Evolutionary conservation across 2,888 invertebrate genomes (phyloP), one percentile per base, ranked within the genome.

Genomic region (Lampropteryx suffumata): DNA sequence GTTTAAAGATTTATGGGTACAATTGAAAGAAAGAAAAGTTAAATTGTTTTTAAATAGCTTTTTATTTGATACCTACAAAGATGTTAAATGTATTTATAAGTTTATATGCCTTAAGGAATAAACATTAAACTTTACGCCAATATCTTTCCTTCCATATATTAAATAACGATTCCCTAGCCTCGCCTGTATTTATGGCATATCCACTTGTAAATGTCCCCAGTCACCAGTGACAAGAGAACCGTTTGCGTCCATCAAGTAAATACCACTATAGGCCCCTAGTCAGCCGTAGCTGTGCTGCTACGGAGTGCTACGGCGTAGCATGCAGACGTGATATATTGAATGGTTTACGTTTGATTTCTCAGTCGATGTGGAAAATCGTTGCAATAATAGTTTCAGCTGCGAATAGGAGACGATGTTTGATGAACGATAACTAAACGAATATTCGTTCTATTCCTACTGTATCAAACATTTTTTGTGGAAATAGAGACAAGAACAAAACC

Each of bases 231-330:
- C 39, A n/a, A 11, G 48, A 26, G 35, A 30, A 39, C 44, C 58
- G 53, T 51, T 56, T 39, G 51, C 57, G 57, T 59, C 53, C 48
- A 57, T 62, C 62, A 53, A 48, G 50, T 62, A 58, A 52, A 58
- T 55, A 51, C 58, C 56, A 21, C 40, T 49, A 48, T 55, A 60
- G 49, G 51, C 52, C 48, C 51, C 52, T 21, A 44, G 52, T 49
- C 45, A 59, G 32, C 48, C 53, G 42, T 61, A 50, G 51, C 33
- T 39, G 17, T 34, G 32, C 30, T 14, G 26, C 51, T 53, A 51
- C 54, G 52, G 32, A 35, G 30, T 43, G 46, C 55, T 55, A 55
- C 58, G 55, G 32, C 58, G 56, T 55, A 52, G 57, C 53, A 59
- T 48, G 55, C 47, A 51, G 24, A 4, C 43, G 55, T 61, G 57